Conservation (phyloP, 2,797 vertebrate species). For the Morelia viridis region DNA sequence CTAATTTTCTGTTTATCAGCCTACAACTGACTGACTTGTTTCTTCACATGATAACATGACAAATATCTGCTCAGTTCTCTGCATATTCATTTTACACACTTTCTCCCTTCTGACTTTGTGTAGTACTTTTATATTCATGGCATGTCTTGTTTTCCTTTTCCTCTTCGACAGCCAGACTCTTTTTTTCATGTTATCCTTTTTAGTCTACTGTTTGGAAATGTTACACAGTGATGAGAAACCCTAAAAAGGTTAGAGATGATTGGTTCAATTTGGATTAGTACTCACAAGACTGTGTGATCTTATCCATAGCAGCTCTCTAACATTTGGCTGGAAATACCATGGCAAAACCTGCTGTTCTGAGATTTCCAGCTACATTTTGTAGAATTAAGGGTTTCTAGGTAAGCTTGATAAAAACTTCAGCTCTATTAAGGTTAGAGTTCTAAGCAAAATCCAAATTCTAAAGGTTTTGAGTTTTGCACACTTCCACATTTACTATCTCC, state of each 20-base stretch:
- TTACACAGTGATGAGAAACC: background rate
- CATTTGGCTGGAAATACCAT: background rate
- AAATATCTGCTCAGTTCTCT: background rate
- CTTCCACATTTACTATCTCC: background rate
- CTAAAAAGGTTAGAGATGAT: background rate
- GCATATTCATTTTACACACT: background rate
- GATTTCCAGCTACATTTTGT: slow-evolving; percentile 7
- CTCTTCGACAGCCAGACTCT: background rate
- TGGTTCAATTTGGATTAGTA: slow-evolving; percentile 19
- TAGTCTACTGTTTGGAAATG: background rate
- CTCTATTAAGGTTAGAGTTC: slow-evolving; percentile 12
- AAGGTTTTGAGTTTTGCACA: slow-evolving; percentile 17
- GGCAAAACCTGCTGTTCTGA: slow-evolving; percentile 11
- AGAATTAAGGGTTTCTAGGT: background rate
- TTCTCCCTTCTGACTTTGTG: background rate
- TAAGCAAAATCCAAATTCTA: slow-evolving; percentile 25
- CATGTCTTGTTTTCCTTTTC: background rate
- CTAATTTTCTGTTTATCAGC: slow-evolving; percentile 2
- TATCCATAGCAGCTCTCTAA: slow-evolving; percentile 10
- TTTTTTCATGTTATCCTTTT: background rate
- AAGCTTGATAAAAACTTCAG: slow-evolving; percentile 18
- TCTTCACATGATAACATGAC: slow-evolving; percentile 3
- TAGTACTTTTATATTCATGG: background rate
- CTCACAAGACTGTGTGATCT: background rate
- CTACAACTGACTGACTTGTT: slow-evolving; percentile 16